Conservation (phyloP, 2,797 vertebrate species). For the Oreortyx pictus region DNA sequence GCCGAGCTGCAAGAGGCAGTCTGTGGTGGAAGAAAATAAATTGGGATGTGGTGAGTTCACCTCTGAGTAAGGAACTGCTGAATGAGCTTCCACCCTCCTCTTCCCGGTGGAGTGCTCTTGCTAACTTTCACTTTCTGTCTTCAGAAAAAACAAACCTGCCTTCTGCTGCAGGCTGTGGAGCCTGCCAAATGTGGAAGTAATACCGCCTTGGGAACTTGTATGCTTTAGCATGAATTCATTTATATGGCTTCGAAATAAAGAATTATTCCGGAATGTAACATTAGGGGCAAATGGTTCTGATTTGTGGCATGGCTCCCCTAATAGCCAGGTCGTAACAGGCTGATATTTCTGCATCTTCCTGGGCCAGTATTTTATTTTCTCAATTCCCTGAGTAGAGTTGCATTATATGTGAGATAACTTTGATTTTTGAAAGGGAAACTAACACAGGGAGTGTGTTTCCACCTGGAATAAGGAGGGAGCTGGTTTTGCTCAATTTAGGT, state of each 20-base stretch:
- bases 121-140: neutral
- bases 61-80: neutral
- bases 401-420: neutral
- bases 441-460: neutral
- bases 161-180: neutral
- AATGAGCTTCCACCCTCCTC: neutral
- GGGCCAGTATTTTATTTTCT: neutral
- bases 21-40: neutral
- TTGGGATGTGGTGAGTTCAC: neutral
- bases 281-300: neutral
- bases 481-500: neutral
- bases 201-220: neutral
- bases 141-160: neutral
- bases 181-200: neutral
- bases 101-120: rapidly evolving
- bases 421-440: neutral
- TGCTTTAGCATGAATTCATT: neutral
- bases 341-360: neutral
- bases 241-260: neutral
- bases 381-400: neutral
- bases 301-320: rapidly evolving
- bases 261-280: neutral
- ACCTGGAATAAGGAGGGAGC: neutral
- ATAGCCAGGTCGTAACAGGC: neutral
- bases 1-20: neutral